Evolutionary conservation across 2,797 vertebrate species (phyloP).

Genomic region (Etheostoma nigrum): DNA sequence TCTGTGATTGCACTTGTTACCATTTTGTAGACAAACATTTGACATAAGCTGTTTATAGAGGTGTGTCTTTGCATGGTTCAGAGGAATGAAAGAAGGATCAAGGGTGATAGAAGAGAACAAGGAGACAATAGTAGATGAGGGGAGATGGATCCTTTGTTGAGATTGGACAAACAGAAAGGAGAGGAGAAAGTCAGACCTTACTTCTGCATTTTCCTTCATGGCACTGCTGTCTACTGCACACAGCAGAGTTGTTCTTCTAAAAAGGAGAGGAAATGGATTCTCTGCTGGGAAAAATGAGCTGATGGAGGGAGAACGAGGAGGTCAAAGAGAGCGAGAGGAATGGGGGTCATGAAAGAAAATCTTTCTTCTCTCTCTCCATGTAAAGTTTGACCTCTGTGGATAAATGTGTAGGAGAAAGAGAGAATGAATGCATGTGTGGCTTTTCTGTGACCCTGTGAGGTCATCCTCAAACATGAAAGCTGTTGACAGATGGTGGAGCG

Average conservation of each 20-base stretch:
- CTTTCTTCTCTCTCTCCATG: not conserved
- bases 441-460: constrained; percentile 26
- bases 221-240: not conserved
- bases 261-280: constrained; percentile 13
- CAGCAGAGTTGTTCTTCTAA: constrained; percentile 31
- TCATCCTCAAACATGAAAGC: constrained; percentile 27
- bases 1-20: constrained; percentile 27
- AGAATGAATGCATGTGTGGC: constrained; percentile 9
- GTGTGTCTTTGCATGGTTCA: constrained; percentile 1
- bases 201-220: not conserved
- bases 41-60: constrained; percentile 62
- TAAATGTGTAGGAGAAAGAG: constrained; percentile 5
- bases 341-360: constrained; percentile 19
- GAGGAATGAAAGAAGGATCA: constrained; percentile 16
- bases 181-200: constrained; percentile 6
- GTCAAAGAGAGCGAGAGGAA: constrained; percentile 15
- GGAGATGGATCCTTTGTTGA: constrained; percentile 18
- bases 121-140: constrained; percentile 30
- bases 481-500: constrained; percentile 28
- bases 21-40: constrained; percentile 60
- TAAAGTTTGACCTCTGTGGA: constrained; percentile 47
- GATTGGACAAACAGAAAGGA: constrained; percentile 19
- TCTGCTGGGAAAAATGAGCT: constrained; percentile 31
- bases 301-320: constrained; percentile 15
- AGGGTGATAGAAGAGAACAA: constrained; percentile 27